phyloP scores from a whole-genome alignment of 2,113 vertebrate genomes.

The Felis chaus region DNA sequence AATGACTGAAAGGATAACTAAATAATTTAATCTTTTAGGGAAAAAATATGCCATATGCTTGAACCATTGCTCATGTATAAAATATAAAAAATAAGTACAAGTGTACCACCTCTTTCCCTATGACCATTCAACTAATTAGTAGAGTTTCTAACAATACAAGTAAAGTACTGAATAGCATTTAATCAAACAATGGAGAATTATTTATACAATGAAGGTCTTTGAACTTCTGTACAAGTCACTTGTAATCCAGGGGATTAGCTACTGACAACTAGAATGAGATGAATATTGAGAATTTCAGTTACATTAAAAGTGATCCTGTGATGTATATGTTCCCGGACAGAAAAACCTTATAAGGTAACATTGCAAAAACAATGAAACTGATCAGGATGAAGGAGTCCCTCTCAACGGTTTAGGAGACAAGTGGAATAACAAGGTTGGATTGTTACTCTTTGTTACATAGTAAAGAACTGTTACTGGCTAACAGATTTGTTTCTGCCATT shows the following conservation, averaged over 20 bases:
- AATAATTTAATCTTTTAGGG: neutral
- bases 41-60: neutral
- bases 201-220: neutral
- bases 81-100: neutral
- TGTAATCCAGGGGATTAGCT: neutral
- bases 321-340: neutral
- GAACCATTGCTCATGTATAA: neutral
- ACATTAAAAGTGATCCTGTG: neutral
- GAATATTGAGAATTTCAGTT: neutral
- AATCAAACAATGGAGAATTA: neutral
- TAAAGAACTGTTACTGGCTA: neutral
- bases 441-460: neutral
- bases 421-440: constrained; percentile 12
- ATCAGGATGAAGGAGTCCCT: neutral
- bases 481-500: constrained; percentile 49
- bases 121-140: neutral
- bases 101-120: neutral
- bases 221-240: neutral
- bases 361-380: neutral
- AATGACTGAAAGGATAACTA: neutral
- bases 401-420: neutral
- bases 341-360: neutral
- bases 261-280: neutral
- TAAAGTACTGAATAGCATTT: neutral
- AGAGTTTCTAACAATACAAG: neutral